A percentile compares a stretch with the other conserved stretches of the same genome.
Evolutionary conservation across 2,888 invertebrate genomes (phyloP).

Genomic region (Ichneumon xanthorius): DNA sequence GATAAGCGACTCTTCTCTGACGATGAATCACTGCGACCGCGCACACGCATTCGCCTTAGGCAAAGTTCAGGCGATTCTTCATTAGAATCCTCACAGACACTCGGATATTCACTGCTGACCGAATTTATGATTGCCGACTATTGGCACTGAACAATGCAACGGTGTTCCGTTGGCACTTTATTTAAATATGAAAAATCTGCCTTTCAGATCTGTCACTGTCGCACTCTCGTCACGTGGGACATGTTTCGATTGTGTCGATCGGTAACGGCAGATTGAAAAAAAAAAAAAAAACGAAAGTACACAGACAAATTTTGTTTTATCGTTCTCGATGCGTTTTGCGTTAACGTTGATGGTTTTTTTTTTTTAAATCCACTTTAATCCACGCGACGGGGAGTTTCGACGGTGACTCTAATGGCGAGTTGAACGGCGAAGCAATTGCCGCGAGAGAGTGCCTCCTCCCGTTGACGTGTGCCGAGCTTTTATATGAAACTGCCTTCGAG

Average conservation of each 20-base stretch:
- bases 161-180: constrained; percentile 9
- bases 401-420: constrained; percentile 47
- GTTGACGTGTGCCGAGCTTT: constrained; percentile 79
- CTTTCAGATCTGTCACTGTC: constrained; percentile 10
- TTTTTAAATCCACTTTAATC: constrained; percentile 22
- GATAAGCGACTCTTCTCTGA: neutral
- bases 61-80: constrained; percentile 33
- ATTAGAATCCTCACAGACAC: constrained; percentile 27
- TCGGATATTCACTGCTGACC: constrained; percentile 8
- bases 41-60: constrained; percentile 19
- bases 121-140: too few relatives aligned
- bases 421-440: constrained; percentile 69
- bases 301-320: neutral
- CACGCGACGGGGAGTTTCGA: constrained; percentile 32
- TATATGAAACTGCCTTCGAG: constrained; percentile 80
- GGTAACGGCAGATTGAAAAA: too few relatives aligned
- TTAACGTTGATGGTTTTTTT: neutral
- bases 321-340: neutral
- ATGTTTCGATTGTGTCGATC: constrained; percentile 5
- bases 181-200: constrained; percentile 19
- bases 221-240: constrained; percentile 30
- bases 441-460: constrained; percentile 79
- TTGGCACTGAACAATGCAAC: neutral
- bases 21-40: constrained; percentile 34
- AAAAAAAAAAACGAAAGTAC: neutral